A percentile compares a stretch with the other conserved stretches of the same genome.
Conservation (phyloP, 2,797 vertebrate species). For the Pelochelys cantorii region DNA sequence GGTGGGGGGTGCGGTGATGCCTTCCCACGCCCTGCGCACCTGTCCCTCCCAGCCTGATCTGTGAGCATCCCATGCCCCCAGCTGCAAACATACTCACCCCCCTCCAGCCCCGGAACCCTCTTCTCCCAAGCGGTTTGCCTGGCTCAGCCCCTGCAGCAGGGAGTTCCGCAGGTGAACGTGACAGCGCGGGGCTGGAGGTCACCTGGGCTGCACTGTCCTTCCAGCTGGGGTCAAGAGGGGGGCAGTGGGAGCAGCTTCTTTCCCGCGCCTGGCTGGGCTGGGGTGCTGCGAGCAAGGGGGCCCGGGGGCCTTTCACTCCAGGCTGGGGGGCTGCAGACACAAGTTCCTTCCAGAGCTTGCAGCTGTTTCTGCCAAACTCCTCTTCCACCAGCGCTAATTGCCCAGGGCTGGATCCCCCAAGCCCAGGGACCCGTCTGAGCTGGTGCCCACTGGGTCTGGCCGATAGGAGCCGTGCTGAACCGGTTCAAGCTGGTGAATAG, state of each 20-base stretch:
- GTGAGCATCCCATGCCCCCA: not conserved
- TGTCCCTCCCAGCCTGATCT: not conserved
- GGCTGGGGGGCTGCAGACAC: no score
- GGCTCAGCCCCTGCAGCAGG: no score
- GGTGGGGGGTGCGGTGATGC: not conserved
- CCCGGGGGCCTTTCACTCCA: not conserved
- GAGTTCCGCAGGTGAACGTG: not conserved
- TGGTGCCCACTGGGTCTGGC: no score
- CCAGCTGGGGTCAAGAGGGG: not conserved
- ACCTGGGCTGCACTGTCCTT: no score
- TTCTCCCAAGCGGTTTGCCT: not conserved
- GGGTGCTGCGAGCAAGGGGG: no score
- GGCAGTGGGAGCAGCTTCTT: not conserved
- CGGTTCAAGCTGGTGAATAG: not conserved
- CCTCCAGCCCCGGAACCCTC: no score
- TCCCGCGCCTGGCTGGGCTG: not conserved
- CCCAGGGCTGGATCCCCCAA: not conserved
- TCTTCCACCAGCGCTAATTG: not conserved
- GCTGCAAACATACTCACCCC: not conserved
- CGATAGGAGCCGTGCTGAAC: not conserved
- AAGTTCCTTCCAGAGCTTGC: not conserved
- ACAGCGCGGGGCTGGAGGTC: not conserved
- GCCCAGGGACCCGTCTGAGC: not conserved
- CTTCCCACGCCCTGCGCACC: not conserved
- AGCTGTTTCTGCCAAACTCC: not conserved